A percentile compares a stretch with the other conserved stretches of the same genome.
These are phyloP conservation scores for Chaetoderma sp. DNA, from an alignment of 2,888 invertebrate species.

Conservation along the genomic window DNA sequence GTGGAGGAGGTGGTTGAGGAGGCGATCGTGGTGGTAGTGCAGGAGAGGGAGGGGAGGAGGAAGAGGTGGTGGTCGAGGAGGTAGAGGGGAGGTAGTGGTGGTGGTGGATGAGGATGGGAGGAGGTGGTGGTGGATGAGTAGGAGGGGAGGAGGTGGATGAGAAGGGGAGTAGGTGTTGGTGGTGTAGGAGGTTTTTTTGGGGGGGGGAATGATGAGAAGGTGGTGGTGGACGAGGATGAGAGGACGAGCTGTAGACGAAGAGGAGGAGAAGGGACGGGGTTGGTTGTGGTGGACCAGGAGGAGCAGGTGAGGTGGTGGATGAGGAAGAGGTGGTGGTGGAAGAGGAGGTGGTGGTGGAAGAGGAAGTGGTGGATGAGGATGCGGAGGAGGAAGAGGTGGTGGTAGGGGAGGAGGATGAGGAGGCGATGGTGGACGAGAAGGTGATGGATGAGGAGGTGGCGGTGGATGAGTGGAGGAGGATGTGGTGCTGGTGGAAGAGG, in stretches of 20 bases:
- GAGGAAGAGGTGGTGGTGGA: neutral
- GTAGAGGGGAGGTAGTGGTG: neutral
- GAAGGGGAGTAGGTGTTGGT: neutral
- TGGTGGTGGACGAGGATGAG: neutral
- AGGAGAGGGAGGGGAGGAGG: neutral
- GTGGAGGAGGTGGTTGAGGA: no score
- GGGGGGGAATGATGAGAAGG: neutral
- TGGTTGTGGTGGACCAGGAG: neutral
- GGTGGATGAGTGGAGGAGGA: neutral
- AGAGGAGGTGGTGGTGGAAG: neutral
- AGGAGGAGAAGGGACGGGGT: neutral
- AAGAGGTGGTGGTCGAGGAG: neutral
- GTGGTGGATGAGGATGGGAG: neutral
- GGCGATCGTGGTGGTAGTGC: neutral
- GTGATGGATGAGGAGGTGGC: neutral
- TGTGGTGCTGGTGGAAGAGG: neutral
- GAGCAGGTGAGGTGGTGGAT: neutral
- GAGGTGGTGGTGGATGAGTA: neutral
- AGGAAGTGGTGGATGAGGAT: neutral
- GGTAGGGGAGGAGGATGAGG: neutral
- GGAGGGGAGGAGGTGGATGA: neutral
- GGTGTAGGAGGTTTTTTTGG: neutral
- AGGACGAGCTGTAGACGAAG: neutral
- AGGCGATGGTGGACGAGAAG: neutral
- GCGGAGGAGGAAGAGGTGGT: neutral